Conservation (phyloP, 2,888 invertebrate genomes). For the Seladonia tumulorum region DNA sequence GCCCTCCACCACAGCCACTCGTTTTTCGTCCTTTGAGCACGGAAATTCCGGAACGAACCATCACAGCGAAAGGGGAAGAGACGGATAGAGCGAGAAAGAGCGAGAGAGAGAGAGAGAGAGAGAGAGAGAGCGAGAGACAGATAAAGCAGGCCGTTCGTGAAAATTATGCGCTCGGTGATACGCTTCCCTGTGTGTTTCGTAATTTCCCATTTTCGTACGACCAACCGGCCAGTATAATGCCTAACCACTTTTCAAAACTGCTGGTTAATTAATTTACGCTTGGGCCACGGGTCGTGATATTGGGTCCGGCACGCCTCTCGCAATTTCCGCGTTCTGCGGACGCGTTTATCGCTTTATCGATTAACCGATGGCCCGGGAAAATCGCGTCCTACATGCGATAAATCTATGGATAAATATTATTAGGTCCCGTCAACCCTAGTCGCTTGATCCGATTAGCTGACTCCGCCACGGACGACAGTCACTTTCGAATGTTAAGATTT, state of each 20-base stretch:
- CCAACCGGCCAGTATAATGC: conserved; percentile 26
- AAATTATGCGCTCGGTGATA: conserved; percentile 39
- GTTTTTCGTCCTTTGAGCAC: conserved; percentile 64
- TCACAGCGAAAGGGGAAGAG: conserved; percentile 17
- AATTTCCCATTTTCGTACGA: conserved; percentile 48
- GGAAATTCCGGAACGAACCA: conserved; percentile 45
- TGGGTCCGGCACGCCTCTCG: conserved; percentile 26
- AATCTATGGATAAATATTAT: conserved; percentile 43
- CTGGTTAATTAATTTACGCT: conserved; percentile 56
- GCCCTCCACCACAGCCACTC: conserved; percentile 37
- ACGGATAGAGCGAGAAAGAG: no score
- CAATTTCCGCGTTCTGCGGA: conserved; percentile 53
- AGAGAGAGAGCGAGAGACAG: not conserved
- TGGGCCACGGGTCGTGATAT: conserved; percentile 4
- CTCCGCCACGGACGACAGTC: not conserved
- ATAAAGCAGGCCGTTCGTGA: conserved; percentile 8
- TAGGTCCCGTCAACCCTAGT: conserved; percentile 32
- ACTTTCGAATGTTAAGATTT: not conserved
- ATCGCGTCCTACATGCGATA: conserved; percentile 41
- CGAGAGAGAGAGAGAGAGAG: not conserved
- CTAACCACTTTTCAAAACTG: conserved; percentile 37
- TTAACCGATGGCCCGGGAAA: conserved; percentile 44
- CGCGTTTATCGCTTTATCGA: conserved; percentile 55
- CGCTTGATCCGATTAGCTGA: conserved; percentile 19
- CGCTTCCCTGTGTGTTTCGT: conserved; percentile 24